Percentiles rank a stretch among this genome's conserved stretches.
Conservation (phyloP, 2,113 vertebrate species). For the Erpornis zantholeuca region DNA sequence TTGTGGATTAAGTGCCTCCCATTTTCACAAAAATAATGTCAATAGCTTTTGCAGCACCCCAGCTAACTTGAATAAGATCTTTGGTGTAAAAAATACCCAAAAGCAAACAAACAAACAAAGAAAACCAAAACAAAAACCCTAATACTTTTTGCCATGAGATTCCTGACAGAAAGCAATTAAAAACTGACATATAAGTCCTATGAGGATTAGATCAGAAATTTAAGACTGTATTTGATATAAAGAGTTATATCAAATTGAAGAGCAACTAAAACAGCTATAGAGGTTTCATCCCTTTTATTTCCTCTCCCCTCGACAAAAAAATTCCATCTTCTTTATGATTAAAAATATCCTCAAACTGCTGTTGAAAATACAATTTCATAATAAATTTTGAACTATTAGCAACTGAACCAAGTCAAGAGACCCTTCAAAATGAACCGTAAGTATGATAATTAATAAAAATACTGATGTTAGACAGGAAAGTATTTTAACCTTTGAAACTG, state of each 20-base stretch:
- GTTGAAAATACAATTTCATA: not conserved
- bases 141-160: not conserved
- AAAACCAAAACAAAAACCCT: not conserved
- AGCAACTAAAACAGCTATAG: not conserved
- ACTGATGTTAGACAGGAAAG: not conserved
- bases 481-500: not conserved
- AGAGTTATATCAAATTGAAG: not conserved
- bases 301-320: not conserved
- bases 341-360: not conserved
- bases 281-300: not conserved
- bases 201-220: not conserved
- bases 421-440: not conserved
- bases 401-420: not conserved
- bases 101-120: not conserved
- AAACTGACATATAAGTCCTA: not conserved
- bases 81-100: accelerated
- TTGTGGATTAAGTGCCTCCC: not conserved
- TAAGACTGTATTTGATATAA: not conserved
- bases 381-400: not conserved
- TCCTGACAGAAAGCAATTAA: not conserved
- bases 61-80: not conserved
- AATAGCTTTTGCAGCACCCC: not conserved
- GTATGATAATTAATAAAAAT: not conserved
- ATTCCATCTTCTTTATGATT: not conserved
- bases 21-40: not conserved